phyloP scores from a whole-genome alignment of 37 sponge, comb jelly and placozoan species.

The Diacarnus erythraeanus region DNA sequence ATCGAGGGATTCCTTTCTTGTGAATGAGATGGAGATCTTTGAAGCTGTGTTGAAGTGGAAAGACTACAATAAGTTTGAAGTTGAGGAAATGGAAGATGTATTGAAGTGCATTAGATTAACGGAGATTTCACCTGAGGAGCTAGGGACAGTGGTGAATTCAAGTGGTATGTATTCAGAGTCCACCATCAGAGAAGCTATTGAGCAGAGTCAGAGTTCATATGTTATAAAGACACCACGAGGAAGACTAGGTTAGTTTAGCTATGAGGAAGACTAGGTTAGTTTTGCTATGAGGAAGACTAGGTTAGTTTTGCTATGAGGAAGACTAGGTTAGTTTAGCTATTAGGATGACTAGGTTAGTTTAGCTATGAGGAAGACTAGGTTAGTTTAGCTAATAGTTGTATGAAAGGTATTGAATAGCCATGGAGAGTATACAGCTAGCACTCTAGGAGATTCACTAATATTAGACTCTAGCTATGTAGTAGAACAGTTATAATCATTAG shows the following conservation, averaged over 20 bases:
- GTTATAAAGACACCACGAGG: neutral
- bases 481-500: too few relatives aligned
- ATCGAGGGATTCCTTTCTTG: constrained; percentile 22
- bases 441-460: too few relatives aligned
- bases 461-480: too few relatives aligned
- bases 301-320: too few relatives aligned
- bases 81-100: constrained; percentile 1
- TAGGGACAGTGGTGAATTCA: neutral
- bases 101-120: constrained; percentile 21
- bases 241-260: neutral
- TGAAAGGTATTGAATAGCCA: too few relatives aligned
- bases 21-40: constrained; percentile 23
- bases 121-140: constrained; percentile 15
- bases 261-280: too few relatives aligned
- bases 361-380: too few relatives aligned
- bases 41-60: constrained; percentile 24
- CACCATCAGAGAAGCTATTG: neutral
- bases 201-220: neutral
- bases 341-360: too few relatives aligned
- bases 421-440: too few relatives aligned
- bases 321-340: too few relatives aligned
- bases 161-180: constrained; percentile 10
- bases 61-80: neutral
- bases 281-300: too few relatives aligned
- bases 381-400: too few relatives aligned